Evolutionary conservation across 2,797 vertebrate species (phyloP).

Genomic region (Neosilurus mollespiculum): DNA sequence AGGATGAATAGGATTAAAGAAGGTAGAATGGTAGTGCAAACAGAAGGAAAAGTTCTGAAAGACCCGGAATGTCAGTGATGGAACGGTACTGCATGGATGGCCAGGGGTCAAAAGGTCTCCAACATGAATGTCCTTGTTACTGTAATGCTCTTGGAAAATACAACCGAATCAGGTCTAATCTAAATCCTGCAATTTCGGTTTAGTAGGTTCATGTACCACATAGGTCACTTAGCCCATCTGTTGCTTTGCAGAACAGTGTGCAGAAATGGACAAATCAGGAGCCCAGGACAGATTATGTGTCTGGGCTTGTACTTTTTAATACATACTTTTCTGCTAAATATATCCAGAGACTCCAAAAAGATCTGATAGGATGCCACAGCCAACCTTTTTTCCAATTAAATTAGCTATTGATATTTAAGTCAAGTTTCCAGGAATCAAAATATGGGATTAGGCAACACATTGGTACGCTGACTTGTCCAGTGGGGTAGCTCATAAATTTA

Average conservation of each 20-base stretch:
- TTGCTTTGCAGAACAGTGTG: background rate
- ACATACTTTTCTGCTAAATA: background rate
- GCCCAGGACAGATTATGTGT: background rate
- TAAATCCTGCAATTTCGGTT: background rate
- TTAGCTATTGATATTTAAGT: background rate
- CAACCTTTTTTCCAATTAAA: background rate
- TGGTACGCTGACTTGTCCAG: background rate
- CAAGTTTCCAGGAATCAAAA: background rate
- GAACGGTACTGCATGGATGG: background rate
- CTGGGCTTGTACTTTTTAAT: background rate
- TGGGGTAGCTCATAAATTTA: background rate
- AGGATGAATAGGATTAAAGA: background rate
- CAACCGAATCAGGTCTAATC: background rate
- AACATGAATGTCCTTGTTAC: conserved; percentile 5
- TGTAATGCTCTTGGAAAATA: background rate
- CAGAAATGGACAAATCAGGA: conserved; percentile 10
- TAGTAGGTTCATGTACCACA: background rate
- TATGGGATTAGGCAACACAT: background rate
- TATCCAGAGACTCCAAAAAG: background rate
- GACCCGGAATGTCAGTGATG: conserved; percentile 4
- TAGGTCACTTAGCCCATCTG: conserved; percentile 11
- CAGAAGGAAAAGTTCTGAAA: conserved; percentile 2
- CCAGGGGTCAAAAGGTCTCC: conserved; percentile 7
- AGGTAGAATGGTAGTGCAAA: conserved; percentile 2
- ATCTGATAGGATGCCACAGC: background rate